Base-by-base conservation (phyloP, 2,797 vertebrate species). In the Telmatherina bonti region DNA sequence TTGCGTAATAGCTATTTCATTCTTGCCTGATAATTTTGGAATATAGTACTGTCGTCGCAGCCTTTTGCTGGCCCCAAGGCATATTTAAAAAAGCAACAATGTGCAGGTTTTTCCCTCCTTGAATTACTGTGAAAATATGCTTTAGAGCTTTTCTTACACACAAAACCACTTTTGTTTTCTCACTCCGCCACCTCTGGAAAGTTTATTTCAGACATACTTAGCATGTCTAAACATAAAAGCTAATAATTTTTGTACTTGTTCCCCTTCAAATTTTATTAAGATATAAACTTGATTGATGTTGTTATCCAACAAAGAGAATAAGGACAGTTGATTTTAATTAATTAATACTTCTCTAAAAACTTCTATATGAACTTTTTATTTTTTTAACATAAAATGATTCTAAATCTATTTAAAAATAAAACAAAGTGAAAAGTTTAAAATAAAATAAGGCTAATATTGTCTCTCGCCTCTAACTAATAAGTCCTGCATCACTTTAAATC, bases 101-200 rank as follows among this genome's bases (percentile, higher is more conserved):
- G 47, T 22, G 36, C 29, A 69, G 52, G 30, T 38, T 51, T 49
- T 54, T 78, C 8, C 16, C 45, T 61, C 35, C 31, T 58, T 68
- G n/a, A 79, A 69, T 76, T 70, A 49, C 60, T 69, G 51, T 51
- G 22, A 38, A 83, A 78, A 74, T 59, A 65, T 33, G 33, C 51
- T 76, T 64, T 73, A 73, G 62, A 76, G 72, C 55, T 77, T 86
- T 76, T 56, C n/a, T 71, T 61, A 54, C 63, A n/a, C 55, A 59
- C 56, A 70, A 60, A 66, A 69, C 72, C 76, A 69, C 43, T 33
- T 45, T 53, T 70, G 57, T 70, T 77, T 62, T 58, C 26, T 64
- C 52, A 55, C 49, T 55, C 26, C 60, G 35, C 29, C 65, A 41
- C 52, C 16, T 62, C 5, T 13, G 29, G 31, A 72, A 54, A 81